These are phyloP conservation scores for Calliopsis andreniformis DNA, from an alignment of 1,140 invertebrate genomes.

Conservation along the genomic window DNA sequence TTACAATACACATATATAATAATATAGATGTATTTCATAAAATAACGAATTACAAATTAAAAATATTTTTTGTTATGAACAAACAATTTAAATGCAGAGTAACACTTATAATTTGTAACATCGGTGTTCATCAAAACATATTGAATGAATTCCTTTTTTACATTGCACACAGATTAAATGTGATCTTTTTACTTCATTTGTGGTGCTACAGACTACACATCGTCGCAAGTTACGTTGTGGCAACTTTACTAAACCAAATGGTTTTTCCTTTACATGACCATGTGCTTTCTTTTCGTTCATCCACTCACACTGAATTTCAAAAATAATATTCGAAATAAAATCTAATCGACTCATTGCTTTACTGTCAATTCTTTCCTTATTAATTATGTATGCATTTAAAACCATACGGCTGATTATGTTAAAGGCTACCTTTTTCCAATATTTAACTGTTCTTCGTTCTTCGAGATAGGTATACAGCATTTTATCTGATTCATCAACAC, in stretches of 20 bases:
- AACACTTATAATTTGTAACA: too few species aligned
- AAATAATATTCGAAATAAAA: conserved; percentile 36
- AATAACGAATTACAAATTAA: too few species aligned
- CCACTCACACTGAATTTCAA: conserved; percentile 35
- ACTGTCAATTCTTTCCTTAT: not conserved
- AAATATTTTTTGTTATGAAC: too few species aligned
- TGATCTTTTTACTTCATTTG: too few species aligned
- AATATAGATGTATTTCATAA: too few species aligned
- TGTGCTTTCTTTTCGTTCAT: conserved; percentile 33
- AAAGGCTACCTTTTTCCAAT: conserved; percentile 58
- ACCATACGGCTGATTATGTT: conserved; percentile 40
- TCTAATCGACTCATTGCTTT: conserved; percentile 11
- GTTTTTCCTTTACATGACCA: conserved; percentile 21
- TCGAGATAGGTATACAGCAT: conserved; percentile 61
- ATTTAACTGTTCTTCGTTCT: conserved; percentile 49
- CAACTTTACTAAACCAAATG: too few species aligned
- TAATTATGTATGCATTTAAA: conserved; percentile 11
- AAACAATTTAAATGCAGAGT: too few species aligned
- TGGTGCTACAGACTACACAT: too few species aligned
- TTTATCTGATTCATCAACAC: conserved; percentile 50
- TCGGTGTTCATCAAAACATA: too few species aligned
- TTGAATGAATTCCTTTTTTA: too few species aligned
- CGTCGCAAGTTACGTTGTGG: too few species aligned
- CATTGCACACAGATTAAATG: too few species aligned
- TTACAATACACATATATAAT: not conserved